phyloP scores from a whole-genome alignment of 1,140 invertebrate species.

The Ceratosolen fusciceps region DNA sequence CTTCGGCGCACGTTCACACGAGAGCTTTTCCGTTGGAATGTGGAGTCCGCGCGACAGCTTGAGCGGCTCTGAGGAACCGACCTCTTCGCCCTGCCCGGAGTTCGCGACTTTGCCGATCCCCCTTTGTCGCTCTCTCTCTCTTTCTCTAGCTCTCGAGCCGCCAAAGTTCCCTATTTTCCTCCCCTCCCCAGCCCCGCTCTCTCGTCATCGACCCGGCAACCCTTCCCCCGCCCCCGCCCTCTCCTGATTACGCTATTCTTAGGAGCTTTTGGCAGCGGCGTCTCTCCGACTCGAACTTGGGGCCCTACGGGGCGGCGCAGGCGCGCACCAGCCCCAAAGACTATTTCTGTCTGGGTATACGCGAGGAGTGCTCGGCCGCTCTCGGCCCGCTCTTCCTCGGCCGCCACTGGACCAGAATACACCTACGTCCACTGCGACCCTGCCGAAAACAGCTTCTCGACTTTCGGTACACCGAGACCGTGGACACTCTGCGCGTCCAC shows the following conservation, averaged over 20 bases:
- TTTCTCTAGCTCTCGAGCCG: conserved; percentile 33
- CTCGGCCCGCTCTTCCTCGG: background rate
- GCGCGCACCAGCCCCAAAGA: background rate
- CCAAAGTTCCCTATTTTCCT: background rate
- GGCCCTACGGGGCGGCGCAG: conserved; percentile 32
- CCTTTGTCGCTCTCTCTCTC: conserved; percentile 8
- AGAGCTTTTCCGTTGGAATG: conserved; percentile 70
- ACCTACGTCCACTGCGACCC: background rate
- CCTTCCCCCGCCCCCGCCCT: background rate
- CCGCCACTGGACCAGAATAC: conserved; percentile 7
- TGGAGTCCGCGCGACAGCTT: conserved; percentile 73
- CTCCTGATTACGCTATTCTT: conserved; percentile 15
- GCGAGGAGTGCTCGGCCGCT: background rate
- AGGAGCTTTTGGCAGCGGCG: conserved; percentile 19
- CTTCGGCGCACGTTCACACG: conserved; percentile 48
- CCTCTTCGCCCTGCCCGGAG: conserved; percentile 47
- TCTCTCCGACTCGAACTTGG: conserved; percentile 4
- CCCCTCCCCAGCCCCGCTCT: background rate
- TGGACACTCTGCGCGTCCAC: background rate
- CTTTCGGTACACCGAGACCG: too few relatives aligned
- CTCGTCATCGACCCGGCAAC: too few relatives aligned
- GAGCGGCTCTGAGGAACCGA: conserved; percentile 70
- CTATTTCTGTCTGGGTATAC: conserved; percentile 28
- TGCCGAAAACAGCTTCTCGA: background rate
- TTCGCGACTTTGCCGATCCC: conserved; percentile 12